Percentiles rank a stretch among this genome's conserved stretches.
Evolutionary conservation across 2,797 vertebrate species (phyloP).

Genomic region (Anas flavirostris): DNA sequence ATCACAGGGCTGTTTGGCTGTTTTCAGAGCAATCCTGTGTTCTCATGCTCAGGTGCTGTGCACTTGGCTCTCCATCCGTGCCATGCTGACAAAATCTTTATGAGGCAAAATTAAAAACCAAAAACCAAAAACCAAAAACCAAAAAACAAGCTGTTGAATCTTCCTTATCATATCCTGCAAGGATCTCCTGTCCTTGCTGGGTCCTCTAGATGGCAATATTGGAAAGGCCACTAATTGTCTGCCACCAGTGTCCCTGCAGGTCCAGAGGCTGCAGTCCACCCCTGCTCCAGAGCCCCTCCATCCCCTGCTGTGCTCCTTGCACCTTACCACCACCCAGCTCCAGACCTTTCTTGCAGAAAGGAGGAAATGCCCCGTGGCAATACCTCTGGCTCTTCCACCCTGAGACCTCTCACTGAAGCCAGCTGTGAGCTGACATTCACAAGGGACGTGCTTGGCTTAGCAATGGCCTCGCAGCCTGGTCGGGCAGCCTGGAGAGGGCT

Average conservation of each 20-base stretch:
- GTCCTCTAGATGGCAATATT: slow-evolving; percentile 72
- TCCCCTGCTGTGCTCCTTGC: rapidly evolving
- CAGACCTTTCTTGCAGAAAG: no score
- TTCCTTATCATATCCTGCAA: background rate
- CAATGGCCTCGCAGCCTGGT: no score
- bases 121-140: no score
- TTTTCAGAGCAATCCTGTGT: background rate
- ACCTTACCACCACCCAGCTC: background rate
- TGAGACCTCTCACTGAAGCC: no score
- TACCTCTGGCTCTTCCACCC: no score
- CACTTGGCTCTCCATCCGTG: rapidly evolving
- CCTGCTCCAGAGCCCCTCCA: background rate
- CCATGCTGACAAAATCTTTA: background rate
- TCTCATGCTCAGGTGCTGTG: background rate
- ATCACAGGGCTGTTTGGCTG: background rate
- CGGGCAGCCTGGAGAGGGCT: no score
- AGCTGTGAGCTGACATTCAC: no score
- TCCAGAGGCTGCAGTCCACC: background rate
- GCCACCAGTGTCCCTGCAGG: background rate
- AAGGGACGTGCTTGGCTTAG: no score
- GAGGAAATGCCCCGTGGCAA: no score
- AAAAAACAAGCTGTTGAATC: background rate
- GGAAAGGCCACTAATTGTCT: slow-evolving; percentile 18
- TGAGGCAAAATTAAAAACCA: background rate
- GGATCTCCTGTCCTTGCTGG: slow-evolving; percentile 28